Conservation (phyloP, 2,113 vertebrate species). For the Trichechus manatus region DNA sequence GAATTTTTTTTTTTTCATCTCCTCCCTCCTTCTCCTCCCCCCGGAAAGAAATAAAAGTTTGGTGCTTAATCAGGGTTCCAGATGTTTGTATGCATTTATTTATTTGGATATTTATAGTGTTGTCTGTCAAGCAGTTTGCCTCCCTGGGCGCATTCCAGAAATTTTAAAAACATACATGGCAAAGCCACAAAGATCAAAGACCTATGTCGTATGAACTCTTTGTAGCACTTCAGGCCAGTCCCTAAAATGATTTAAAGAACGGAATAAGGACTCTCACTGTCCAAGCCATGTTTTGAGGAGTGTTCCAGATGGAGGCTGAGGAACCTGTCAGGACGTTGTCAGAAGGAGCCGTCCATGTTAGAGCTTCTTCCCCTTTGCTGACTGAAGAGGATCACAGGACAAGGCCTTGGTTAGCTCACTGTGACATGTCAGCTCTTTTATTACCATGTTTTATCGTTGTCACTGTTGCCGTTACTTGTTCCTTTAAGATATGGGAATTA, state of each 20-base stretch:
- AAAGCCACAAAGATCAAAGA: conserved; percentile 84
- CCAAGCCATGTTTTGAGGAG: background rate
- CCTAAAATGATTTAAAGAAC: conserved; percentile 56
- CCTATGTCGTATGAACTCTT: conserved; percentile 72
- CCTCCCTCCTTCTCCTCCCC: too few species aligned
- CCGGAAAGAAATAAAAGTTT: conserved; percentile 62
- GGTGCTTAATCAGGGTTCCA: conserved; percentile 84
- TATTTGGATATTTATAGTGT: conserved; percentile 85
- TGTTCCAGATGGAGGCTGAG: background rate
- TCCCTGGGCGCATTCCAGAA: conserved; percentile 85
- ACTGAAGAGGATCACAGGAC: background rate
- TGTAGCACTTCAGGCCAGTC: conserved; percentile 41
- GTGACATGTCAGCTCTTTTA: background rate
- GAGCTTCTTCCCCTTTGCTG: background rate
- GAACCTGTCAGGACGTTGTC: background rate
- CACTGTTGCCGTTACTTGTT: background rate
- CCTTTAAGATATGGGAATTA: background rate
- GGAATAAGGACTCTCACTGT: background rate
- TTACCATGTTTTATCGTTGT: background rate
- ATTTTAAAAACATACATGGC: conserved; percentile 82
- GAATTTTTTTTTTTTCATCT: background rate
- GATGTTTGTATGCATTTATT: conserved; percentile 85
- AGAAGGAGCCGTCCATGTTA: background rate
- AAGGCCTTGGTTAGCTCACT: too few species aligned
- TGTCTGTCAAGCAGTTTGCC: conserved; percentile 81